Base-by-base conservation (phyloP, 2,797 vertebrate species). In the Parotocinclus haroldoi region DNA sequence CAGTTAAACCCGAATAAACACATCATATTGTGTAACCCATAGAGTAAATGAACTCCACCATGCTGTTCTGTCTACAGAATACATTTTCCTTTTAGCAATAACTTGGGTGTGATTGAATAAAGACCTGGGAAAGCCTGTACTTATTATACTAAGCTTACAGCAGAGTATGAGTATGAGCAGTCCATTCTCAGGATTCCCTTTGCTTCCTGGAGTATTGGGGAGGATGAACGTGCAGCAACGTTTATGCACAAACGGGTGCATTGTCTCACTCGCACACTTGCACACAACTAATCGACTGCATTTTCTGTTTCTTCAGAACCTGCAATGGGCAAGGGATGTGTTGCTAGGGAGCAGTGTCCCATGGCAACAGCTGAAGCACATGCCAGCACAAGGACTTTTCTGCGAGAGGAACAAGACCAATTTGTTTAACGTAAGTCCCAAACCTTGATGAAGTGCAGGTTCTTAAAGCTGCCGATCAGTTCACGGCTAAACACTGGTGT, bases 311-410 rank as follows among this genome's bases (percentile, higher is more conserved):
- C 82, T 81, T 76, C 91, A 99, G 96, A 98, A 99, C 86, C 92
- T 99, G 88, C 95, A 93, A 88, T 98, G 96, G 96, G 97, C 96
- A 71, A 90, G 96, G 16, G 96, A 99, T 10, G 95, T 99, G 93
- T 95, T 99, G 92, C 94, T 99, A 94, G 97, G 97, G 91, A 96
- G 96, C 69, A 89, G 93, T 87, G 89, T 96, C 87, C 93, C 94
- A 76, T 99, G 97, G 97, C 96, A 98, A 94, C 96, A 95, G 83
- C 94, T 98, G 89, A 95, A 95, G 90, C 96, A 99, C 93, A 99
- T 99, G 97, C 96, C 97, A 78, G 96, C 97, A 80, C 96, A 99
- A 93, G 97, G 97, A 88, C 96, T 98, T 89, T 99, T 99, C 92
- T 99, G 91, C 0, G 96, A 99, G 89, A 91, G 96, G 88, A 99